Evolutionary conservation across 2,113 vertebrate genomes (phyloP).

Genomic region (Leiothrix lutea): DNA sequence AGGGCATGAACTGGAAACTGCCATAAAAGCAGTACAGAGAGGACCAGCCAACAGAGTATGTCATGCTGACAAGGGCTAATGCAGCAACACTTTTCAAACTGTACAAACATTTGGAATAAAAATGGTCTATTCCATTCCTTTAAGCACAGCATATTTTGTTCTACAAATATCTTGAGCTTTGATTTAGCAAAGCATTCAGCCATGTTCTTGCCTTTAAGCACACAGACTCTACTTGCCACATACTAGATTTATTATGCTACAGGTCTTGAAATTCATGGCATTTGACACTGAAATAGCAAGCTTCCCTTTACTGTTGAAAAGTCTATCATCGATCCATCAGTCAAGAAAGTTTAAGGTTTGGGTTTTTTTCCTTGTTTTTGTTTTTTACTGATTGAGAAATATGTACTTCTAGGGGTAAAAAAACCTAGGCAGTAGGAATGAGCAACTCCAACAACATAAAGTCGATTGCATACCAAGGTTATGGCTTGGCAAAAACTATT

Average conservation of each 20-base stretch:
- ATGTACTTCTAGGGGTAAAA: neutral
- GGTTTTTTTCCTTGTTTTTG: no score
- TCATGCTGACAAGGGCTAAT: slow-evolving; percentile 1
- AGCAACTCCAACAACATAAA: neutral
- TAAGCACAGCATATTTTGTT: neutral
- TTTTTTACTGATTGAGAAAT: neutral
- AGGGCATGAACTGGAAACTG: neutral
- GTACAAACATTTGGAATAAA: slow-evolving; percentile 25
- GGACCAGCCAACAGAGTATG: neutral
- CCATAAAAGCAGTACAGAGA: neutral
- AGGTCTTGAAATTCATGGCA: neutral
- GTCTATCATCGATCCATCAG: neutral
- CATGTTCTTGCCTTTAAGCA: neutral
- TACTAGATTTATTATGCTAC: neutral
- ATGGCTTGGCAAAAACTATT: neutral
- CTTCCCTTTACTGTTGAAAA: neutral
- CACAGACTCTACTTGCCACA: neutral
- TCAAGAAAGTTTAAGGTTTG: neutral
- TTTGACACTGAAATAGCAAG: neutral
- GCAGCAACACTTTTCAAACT: neutral
- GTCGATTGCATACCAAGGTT: fast-evolving
- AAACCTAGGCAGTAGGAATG: neutral
- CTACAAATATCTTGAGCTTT: neutral
- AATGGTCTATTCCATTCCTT: neutral
- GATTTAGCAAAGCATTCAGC: neutral